phyloP scores from a whole-genome alignment of 2,888 invertebrate genomes.

The Oscheius onirici region DNA sequence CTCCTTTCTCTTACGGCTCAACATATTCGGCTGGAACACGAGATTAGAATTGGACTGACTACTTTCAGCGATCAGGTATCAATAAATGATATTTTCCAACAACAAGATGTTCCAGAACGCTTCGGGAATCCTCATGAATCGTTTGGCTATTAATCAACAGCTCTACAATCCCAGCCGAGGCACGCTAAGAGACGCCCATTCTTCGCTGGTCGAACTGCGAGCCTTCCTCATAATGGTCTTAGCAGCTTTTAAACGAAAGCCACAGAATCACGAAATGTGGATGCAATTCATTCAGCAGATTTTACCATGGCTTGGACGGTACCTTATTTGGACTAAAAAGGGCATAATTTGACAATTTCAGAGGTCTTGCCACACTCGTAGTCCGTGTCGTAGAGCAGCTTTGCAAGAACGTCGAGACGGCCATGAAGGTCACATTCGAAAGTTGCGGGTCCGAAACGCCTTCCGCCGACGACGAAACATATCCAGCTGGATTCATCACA shows the following conservation, averaged over 20 bases:
- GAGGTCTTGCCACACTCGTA: slow-evolving; percentile 82
- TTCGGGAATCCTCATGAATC: slow-evolving; percentile 57
- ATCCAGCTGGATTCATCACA: slow-evolving; percentile 65
- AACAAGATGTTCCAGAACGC: slow-evolving; percentile 35
- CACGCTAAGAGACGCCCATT: slow-evolving; percentile 62
- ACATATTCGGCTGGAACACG: slow-evolving; percentile 67
- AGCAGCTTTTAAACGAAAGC: slow-evolving; percentile 78
- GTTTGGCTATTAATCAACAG: slow-evolving; percentile 62
- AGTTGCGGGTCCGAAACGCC: slow-evolving; percentile 25
- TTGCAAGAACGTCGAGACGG: slow-evolving; percentile 81
- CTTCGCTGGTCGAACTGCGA: slow-evolving; percentile 78
- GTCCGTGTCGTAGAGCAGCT: slow-evolving; percentile 84
- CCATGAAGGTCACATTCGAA: slow-evolving; percentile 43
- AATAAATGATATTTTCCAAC: not conserved
- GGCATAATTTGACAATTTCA: slow-evolving; percentile 70
- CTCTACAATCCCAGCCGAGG: slow-evolving; percentile 52
- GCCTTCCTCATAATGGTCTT: slow-evolving; percentile 85
- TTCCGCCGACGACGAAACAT: slow-evolving; percentile 34
- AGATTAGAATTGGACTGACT: slow-evolving; percentile 59
- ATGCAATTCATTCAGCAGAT: slow-evolving; percentile 83
- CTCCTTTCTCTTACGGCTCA: slow-evolving; percentile 66
- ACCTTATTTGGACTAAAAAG: not conserved
- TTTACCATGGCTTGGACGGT: slow-evolving; percentile 80
- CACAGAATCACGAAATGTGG: slow-evolving; percentile 81
- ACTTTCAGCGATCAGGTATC: slow-evolving; percentile 48